Evolutionary conservation across 2,113 vertebrate species (phyloP).

Genomic region (Hippocampus abdominalis): DNA sequence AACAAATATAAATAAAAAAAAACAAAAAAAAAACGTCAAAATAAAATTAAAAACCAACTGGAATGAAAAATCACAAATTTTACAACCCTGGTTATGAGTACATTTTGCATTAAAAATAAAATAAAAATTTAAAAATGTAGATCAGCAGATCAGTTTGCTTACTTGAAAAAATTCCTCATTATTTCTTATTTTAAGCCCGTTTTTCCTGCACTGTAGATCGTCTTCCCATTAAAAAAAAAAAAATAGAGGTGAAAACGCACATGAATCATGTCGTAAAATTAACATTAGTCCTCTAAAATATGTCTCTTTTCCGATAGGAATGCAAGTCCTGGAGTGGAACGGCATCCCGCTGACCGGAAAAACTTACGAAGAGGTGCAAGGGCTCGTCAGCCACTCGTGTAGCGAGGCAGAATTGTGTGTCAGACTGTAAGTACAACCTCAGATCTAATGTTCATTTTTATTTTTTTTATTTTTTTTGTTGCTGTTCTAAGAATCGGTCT

Average conservation of each 20-base stretch:
- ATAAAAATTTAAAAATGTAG: too few species aligned
- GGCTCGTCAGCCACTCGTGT: slow-evolving; percentile 84
- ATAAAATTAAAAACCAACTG: too few species aligned
- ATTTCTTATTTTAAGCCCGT: too few species aligned
- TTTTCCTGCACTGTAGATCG: too few species aligned
- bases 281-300: not conserved
- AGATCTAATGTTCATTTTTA: not conserved
- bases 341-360: slow-evolving; percentile 85
- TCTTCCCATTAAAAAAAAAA: not conserved
- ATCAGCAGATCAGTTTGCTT: too few species aligned
- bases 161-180: too few species aligned
- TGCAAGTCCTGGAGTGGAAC: slow-evolving; percentile 99
- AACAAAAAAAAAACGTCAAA: too few species aligned
- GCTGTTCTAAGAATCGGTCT: not conserved
- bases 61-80: too few species aligned
- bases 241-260: too few species aligned
- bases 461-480: not conserved
- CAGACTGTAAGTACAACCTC: slow-evolving; percentile 91
- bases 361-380: slow-evolving; percentile 97
- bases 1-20: too few species aligned
- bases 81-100: too few species aligned
- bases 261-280: not conserved
- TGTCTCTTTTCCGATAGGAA: slow-evolving; percentile 72
- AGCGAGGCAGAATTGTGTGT: slow-evolving; percentile 97
- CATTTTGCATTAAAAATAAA: too few species aligned